Conservation (phyloP, 2,888 invertebrate genomes). For the Macrophya annulata region DNA sequence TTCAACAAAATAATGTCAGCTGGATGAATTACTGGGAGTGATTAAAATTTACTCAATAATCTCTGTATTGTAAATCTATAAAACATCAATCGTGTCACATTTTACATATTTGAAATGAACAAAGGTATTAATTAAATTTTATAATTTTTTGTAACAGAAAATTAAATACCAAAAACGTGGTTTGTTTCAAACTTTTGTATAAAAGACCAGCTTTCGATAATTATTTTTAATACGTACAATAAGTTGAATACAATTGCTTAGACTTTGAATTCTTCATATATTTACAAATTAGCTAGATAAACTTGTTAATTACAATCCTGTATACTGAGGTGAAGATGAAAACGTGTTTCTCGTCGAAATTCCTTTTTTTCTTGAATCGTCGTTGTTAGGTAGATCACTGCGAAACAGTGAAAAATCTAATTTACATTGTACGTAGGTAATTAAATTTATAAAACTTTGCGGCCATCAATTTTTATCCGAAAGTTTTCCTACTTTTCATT, state of each 20-base stretch:
- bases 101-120: neutral
- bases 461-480: neutral
- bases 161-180: slow-evolving; percentile 13
- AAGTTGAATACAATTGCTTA: slow-evolving; percentile 21
- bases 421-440: slow-evolving; percentile 17
- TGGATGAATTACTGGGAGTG: neutral
- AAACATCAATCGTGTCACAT: neutral
- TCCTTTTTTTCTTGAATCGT: slow-evolving; percentile 72
- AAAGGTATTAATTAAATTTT: neutral
- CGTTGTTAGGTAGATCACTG: slow-evolving; percentile 74
- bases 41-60: neutral
- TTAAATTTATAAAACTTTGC: neutral
- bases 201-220: slow-evolving; percentile 72
- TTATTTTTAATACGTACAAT: slow-evolving; percentile 57
- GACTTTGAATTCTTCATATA: slow-evolving; percentile 61
- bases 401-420: slow-evolving; percentile 59
- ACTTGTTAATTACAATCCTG: slow-evolving; percentile 74
- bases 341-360: slow-evolving; percentile 72
- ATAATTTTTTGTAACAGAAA: neutral
- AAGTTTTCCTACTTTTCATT: slow-evolving; percentile 10
- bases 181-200: slow-evolving; percentile 56
- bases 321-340: slow-evolving; percentile 77
- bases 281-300: slow-evolving; percentile 69
- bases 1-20: neutral
- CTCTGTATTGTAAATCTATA: neutral